Conservation (phyloP, 2,888 invertebrate genomes). For the Acholoe squamosa region DNA sequence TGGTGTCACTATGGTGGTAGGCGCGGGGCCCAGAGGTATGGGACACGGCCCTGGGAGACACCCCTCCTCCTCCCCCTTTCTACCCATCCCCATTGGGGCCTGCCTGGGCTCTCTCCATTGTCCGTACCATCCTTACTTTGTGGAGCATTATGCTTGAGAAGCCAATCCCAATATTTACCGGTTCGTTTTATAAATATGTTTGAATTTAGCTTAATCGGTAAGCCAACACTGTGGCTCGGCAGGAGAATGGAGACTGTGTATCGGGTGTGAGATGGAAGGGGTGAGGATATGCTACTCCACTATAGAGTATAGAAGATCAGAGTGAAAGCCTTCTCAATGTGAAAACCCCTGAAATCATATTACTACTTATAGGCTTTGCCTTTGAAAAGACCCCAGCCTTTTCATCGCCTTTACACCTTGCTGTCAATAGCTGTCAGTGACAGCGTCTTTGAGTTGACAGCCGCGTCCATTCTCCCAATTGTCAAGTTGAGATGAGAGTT, state of each 20-base stretch:
- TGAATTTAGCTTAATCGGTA: conserved; percentile 59
- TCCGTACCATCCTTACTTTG: conserved; percentile 30
- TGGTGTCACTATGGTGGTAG: conserved; percentile 42
- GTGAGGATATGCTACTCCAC: not conserved
- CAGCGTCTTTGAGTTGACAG: conserved; percentile 9
- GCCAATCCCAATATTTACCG: conserved; percentile 58
- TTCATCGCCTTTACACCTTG: conserved; percentile 29
- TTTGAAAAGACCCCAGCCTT: not conserved
- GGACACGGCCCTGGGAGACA: too few relatives aligned
- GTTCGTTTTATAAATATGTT: conserved; percentile 62
- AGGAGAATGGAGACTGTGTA: not conserved
- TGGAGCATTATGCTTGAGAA: conserved; percentile 27
- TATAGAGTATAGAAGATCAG: conserved; percentile 18
- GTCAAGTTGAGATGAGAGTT: conserved; percentile 23
- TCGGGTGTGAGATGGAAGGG: not conserved
- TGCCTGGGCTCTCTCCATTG: not conserved
- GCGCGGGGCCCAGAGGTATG: not conserved
- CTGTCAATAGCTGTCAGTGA: conserved; percentile 13
- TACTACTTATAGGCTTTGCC: conserved; percentile 51
- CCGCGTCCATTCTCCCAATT: not conserved
- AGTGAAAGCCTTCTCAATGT: not conserved
- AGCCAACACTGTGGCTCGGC: conserved; percentile 9
- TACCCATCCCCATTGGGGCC: not conserved
- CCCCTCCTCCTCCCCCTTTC: not conserved
- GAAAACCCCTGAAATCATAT: conserved; percentile 28